Percentiles rank a stretch among this genome's conserved stretches.
Conservation (phyloP, 2,888 invertebrate genomes). For the Galeruca laticollis region DNA sequence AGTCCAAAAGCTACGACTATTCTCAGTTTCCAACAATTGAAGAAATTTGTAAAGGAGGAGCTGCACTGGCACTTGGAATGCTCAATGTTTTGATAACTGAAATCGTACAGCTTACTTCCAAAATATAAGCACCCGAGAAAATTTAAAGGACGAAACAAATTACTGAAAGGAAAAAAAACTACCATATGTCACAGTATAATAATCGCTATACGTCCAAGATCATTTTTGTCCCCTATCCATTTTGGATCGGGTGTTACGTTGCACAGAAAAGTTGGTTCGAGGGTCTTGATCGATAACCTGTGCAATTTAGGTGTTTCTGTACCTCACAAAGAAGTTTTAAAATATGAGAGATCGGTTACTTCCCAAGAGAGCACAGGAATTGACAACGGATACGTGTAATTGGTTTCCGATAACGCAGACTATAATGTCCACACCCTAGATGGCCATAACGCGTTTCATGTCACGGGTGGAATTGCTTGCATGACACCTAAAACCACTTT, state of each 20-base stretch:
- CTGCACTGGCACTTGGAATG: conserved; percentile 20
- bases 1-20: too few species aligned
- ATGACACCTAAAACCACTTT: too few species aligned
- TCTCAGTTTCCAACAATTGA: conserved; percentile 26
- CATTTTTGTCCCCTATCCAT: too few species aligned
- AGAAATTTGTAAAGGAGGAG: conserved; percentile 21
- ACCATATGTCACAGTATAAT: too few species aligned
- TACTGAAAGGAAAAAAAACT: too few species aligned
- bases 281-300: neutral
- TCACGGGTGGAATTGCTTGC: too few species aligned
- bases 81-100: conserved; percentile 24
- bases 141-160: too few species aligned
- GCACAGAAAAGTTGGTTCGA: neutral
- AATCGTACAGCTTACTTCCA: conserved; percentile 11
- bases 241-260: too few species aligned
- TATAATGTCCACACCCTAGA: too few species aligned
- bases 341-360: conserved; percentile 22
- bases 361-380: conserved; percentile 22
- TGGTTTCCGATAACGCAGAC: too few species aligned
- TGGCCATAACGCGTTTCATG: too few species aligned
- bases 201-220: too few species aligned
- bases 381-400: conserved; percentile 15
- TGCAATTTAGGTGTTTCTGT: conserved; percentile 22
- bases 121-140: neutral
- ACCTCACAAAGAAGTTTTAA: conserved; percentile 21